These are phyloP conservation scores for Macroglossus sobrinus DNA, from an alignment of 2,113 vertebrate species.

Conservation along the genomic window DNA sequence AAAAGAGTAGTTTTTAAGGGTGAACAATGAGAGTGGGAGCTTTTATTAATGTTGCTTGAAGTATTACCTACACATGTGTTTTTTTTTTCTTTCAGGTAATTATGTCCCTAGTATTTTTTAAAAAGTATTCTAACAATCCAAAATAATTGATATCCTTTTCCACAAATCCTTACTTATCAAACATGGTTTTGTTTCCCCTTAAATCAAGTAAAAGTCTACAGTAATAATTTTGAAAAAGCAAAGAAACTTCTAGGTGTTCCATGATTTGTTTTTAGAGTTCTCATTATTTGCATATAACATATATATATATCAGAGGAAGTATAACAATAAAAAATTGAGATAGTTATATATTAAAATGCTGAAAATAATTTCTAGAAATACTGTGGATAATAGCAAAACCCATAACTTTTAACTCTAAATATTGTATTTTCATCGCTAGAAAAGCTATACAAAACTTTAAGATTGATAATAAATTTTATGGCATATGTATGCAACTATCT, in stretches of 20 bases:
- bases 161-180: background rate
- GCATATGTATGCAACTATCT: background rate
- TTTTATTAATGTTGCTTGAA: background rate
- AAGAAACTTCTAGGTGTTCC: background rate
- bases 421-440: background rate
- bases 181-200: background rate
- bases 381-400: background rate
- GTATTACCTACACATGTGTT: background rate
- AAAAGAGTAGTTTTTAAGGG: background rate
- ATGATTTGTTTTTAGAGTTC: background rate
- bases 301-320: background rate
- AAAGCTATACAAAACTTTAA: background rate
- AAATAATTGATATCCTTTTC: background rate
- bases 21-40: background rate
- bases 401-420: background rate
- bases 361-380: conserved; percentile 4
- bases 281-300: background rate
- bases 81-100: background rate
- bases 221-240: background rate
- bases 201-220: background rate
- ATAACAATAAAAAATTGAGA: background rate
- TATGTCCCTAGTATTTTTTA: background rate
- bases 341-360: background rate
- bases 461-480: background rate
- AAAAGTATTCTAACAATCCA: background rate